Evolutionary conservation across 2,797 vertebrate species (phyloP).

Genomic region (Alouatta caraya): DNA sequence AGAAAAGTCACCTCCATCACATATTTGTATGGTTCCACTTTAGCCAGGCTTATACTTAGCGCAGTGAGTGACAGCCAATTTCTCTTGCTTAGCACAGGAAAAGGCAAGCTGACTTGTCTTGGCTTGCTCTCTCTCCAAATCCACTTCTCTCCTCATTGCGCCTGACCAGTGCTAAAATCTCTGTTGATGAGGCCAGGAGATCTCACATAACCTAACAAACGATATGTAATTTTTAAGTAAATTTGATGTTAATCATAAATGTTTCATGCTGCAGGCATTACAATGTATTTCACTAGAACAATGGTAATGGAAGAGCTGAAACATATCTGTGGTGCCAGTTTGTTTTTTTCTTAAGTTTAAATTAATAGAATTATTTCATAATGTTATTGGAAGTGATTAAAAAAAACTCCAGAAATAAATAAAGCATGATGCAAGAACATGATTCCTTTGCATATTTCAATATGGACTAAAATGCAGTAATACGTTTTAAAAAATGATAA

Average conservation of each 20-base stretch:
- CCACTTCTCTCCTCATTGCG: not conserved
- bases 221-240: not conserved
- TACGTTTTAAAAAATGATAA: not conserved
- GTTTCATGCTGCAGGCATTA: rapidly evolving
- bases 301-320: not conserved
- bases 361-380: not conserved
- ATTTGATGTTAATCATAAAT: not conserved
- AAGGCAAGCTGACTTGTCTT: not conserved
- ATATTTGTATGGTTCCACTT: not conserved
- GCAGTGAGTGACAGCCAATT: not conserved
- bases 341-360: not conserved
- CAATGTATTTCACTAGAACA: not conserved
- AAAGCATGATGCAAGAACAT: not conserved
- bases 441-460: not conserved
- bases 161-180: not conserved
- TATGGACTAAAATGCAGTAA: not conserved
- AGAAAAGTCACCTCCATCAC: not conserved
- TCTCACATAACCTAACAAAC: not conserved
- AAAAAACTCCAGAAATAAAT: not conserved
- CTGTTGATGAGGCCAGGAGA: not conserved
- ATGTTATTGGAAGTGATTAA: not conserved
- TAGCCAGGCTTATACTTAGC: not conserved
- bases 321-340: not conserved
- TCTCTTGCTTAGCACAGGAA: not conserved
- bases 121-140: not conserved